phyloP scores from a whole-genome alignment of 1,140 invertebrate genomes.

The Leptestheria dahalacensis region DNA sequence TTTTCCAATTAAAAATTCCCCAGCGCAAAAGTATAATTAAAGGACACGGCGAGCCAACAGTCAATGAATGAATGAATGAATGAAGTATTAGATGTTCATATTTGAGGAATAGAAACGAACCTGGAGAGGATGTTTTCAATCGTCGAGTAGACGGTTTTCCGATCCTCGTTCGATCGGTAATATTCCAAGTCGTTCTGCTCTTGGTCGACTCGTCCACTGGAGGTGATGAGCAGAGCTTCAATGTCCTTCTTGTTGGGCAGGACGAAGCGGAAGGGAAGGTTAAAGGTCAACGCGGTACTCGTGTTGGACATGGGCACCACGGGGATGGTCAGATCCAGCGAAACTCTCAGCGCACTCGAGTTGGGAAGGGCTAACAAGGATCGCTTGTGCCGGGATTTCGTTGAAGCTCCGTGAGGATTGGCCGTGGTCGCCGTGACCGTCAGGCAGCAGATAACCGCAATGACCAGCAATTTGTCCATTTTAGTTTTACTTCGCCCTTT shows the following conservation, averaged over 20 bases:
- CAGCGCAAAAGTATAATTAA: no score
- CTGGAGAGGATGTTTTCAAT: no score
- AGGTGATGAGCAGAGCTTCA: not conserved
- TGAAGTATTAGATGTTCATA: no score
- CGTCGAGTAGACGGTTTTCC: not conserved
- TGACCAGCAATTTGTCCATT: no score
- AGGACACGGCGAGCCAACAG: not conserved
- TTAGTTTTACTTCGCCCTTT: no score
- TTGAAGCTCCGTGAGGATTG: not conserved
- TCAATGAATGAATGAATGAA: not conserved
- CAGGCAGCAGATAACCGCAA: no score
- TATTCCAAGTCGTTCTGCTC: not conserved
- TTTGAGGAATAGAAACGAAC: no score
- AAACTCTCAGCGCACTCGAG: not conserved
- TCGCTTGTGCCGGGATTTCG: not conserved
- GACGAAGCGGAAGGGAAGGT: not conserved
- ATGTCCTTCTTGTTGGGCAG: not conserved
- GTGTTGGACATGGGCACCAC: not conserved
- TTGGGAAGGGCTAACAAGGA: not conserved
- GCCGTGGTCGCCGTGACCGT: no score
- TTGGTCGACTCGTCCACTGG: not conserved
- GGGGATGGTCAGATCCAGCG: not conserved
- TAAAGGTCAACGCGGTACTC: not conserved
- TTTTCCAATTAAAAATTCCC: no score
- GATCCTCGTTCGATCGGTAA: not conserved